These are phyloP conservation scores for Zaprionus obscuricornis DNA, from an alignment of 2,888 invertebrate genomes.

Conservation along the genomic window DNA sequence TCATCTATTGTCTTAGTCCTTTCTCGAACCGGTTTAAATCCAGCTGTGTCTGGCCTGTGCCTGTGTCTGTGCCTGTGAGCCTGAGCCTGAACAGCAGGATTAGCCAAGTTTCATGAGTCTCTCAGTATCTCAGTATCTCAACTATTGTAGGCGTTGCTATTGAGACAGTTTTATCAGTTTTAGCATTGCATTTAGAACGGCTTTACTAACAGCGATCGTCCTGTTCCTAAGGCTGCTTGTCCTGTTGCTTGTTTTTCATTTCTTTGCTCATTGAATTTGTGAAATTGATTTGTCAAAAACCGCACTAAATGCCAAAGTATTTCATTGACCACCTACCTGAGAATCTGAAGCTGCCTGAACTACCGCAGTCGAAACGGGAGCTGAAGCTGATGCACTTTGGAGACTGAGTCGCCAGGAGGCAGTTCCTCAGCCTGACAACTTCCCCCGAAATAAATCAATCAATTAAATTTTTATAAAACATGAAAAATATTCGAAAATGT, in stretches of 20 bases:
- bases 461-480: constrained; percentile 83
- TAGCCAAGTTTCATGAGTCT: constrained; percentile 4
- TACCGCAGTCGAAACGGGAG: constrained; percentile 27
- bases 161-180: constrained; percentile 78
- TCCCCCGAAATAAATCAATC: constrained; percentile 83
- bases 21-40: constrained; percentile 42
- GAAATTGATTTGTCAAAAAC: constrained; percentile 74
- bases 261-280: constrained; percentile 1
- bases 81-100: constrained; percentile 63
- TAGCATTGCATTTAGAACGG: constrained; percentile 63
- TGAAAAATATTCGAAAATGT: constrained; percentile 53
- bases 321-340: constrained; percentile 76
- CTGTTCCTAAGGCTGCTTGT: background rate
- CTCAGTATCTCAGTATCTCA: constrained; percentile 6
- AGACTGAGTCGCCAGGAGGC: constrained; percentile 7
- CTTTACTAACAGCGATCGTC: constrained; percentile 40
- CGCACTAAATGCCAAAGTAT: constrained; percentile 48
- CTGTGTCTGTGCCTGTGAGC: constrained; percentile 19
- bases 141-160: constrained; percentile 65
- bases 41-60: constrained; percentile 57
- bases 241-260: background rate
- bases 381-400: background rate
- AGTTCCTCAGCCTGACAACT: constrained; percentile 39
- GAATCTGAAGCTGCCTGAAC: no score
- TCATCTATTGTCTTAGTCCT: constrained; percentile 32